These are phyloP conservation scores for Hypselothyrea guttata DNA, from an alignment of 2,888 invertebrate species.

Conservation along the genomic window DNA sequence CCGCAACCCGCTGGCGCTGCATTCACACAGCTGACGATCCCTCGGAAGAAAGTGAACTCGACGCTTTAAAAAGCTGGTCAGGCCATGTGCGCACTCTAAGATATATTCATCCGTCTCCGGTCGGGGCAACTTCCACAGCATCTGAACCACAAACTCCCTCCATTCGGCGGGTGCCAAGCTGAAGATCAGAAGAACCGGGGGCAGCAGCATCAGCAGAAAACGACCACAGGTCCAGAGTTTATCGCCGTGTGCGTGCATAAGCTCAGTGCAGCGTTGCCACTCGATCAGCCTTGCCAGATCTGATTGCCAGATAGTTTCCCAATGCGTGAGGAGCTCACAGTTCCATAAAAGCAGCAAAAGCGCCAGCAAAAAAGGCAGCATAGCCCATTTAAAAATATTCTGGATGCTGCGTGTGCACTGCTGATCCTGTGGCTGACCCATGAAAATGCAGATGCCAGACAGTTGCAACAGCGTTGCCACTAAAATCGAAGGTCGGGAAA, in stretches of 20 bases:
- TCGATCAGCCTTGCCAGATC: no score
- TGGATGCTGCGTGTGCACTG: background rate
- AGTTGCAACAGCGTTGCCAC: constrained; percentile 38
- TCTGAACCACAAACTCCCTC: constrained; percentile 23
- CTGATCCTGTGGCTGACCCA: constrained; percentile 20
- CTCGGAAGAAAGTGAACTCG: constrained; percentile 24
- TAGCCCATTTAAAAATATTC: no score
- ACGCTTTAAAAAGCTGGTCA: constrained; percentile 24
- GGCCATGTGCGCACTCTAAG: constrained; percentile 21
- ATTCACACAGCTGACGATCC: no score
- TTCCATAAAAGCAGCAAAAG: constrained; percentile 36
- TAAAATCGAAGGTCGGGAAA: constrained; percentile 37
- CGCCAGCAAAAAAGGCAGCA: constrained; percentile 28
- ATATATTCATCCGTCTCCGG: constrained; percentile 34
- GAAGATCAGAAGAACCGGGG: constrained; percentile 22
- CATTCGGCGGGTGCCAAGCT: constrained; percentile 37
- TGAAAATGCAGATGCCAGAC: constrained; percentile 37
- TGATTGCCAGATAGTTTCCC: constrained; percentile 7
- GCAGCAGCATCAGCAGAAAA: constrained; percentile 25
- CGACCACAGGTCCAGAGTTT: constrained; percentile 7
- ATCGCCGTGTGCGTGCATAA: no score
- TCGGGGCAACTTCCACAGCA: constrained; percentile 38
- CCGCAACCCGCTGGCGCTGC: constrained; percentile 29
- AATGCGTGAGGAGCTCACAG: constrained; percentile 36
- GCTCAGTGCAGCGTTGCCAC: no score